Percentiles rank a stretch among this genome's conserved stretches.
These are phyloP conservation scores for Aromia moschata DNA, from an alignment of 2,888 invertebrate genomes.

Conservation along the genomic window DNA sequence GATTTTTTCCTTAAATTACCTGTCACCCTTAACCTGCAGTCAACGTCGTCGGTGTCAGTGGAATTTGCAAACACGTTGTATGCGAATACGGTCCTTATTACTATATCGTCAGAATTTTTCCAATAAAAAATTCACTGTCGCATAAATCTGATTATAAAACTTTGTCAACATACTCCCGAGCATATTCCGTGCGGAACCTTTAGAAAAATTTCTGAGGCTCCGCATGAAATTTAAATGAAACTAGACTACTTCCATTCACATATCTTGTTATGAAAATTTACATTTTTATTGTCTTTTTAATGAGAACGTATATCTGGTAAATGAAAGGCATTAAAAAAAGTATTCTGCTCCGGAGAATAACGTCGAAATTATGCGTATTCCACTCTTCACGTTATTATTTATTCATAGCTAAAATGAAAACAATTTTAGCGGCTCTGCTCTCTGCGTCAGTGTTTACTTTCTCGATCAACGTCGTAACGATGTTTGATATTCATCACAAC, in stretches of 20 bases:
- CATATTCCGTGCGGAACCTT: background rate
- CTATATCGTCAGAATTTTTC: too few relatives aligned
- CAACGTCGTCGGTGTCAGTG: too few relatives aligned
- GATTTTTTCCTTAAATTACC: too few relatives aligned
- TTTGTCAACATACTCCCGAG: background rate
- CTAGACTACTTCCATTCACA: constrained; percentile 21
- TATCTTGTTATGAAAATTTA: constrained; percentile 46
- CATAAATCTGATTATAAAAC: background rate
- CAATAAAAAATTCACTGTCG: background rate
- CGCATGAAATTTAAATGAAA: constrained; percentile 15
- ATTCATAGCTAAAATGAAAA: constrained; percentile 37
- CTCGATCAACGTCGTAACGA: too few relatives aligned
- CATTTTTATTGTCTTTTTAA: constrained; percentile 57
- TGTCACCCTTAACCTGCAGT: too few relatives aligned
- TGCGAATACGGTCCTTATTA: too few relatives aligned
- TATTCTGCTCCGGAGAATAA: constrained; percentile 43
- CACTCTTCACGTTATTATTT: constrained; percentile 37
- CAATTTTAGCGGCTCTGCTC: constrained; percentile 28
- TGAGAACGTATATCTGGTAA: constrained; percentile 50
- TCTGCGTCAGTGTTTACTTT: constrained; percentile 7
- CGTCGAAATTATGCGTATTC: constrained; percentile 45
- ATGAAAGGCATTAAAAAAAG: constrained; percentile 52
- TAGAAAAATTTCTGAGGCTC: background rate
- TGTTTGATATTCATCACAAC: too few relatives aligned
- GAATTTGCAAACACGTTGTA: too few relatives aligned